These are phyloP conservation scores for Xiphias gladius DNA, from an alignment of 2,113 vertebrate species.

Conservation along the genomic window DNA sequence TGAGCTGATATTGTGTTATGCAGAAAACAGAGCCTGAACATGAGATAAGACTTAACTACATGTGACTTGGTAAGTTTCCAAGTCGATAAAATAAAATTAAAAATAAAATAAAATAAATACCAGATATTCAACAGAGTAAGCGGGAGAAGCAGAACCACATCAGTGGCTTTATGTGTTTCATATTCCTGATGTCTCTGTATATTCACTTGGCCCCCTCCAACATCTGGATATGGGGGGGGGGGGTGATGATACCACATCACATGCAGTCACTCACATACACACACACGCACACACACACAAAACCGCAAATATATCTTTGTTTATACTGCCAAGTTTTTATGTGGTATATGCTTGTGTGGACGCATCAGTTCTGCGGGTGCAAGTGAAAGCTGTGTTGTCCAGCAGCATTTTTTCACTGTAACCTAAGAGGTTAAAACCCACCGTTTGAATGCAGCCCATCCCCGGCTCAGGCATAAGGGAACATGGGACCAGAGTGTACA, in stretches of 20 bases:
- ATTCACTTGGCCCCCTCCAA: slow-evolving; percentile 31
- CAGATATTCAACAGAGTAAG: not conserved
- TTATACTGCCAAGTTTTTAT: slow-evolving; percentile 41
- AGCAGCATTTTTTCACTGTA: slow-evolving; percentile 17
- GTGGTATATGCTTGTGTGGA: slow-evolving; percentile 13
- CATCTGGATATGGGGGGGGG: slow-evolving; percentile 72
- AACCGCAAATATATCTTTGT: slow-evolving; percentile 45
- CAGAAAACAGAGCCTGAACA: slow-evolving; percentile 10
- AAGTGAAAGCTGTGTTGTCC: slow-evolving; percentile 34
- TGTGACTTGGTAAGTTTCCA: not conserved
- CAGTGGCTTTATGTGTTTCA: slow-evolving; percentile 12
- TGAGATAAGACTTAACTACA: slow-evolving; percentile 24
- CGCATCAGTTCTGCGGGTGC: not conserved
- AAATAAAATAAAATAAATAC: not conserved
- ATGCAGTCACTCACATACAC: slow-evolving; percentile 3
- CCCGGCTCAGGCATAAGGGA: too few species aligned
- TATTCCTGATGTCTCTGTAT: slow-evolving; percentile 41
- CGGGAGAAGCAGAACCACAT: slow-evolving; percentile 41
- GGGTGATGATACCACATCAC: slow-evolving; percentile 67
- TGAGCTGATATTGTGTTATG: slow-evolving; percentile 3
- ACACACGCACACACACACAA: slow-evolving; percentile 51
- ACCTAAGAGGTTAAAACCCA: not conserved
- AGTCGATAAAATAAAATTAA: not conserved
- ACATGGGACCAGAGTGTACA: too few species aligned
- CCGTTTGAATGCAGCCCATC: slow-evolving; percentile 17